These are phyloP conservation scores for Gyrodactylus salaris DNA, from an alignment of 1,140 invertebrate genomes.

Conservation along the genomic window DNA sequence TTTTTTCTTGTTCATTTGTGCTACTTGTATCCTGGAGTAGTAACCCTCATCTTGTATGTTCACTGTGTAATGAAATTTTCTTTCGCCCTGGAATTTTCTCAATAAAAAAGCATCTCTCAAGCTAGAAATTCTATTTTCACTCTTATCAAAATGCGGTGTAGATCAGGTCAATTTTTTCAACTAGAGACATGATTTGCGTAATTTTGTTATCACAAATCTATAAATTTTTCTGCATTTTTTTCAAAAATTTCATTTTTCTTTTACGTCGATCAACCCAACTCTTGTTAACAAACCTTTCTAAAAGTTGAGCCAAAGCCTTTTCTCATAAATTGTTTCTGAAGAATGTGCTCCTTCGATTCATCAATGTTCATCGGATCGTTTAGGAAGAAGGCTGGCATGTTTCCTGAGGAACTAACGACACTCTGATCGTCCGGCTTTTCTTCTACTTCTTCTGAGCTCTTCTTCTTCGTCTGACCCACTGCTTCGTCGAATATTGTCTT, in stretches of 20 bases:
- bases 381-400: neutral
- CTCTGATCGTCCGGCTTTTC: neutral
- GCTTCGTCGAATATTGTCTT: neutral
- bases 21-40: too few species aligned
- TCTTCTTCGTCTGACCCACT: neutral
- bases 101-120: neutral
- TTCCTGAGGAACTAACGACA: neutral
- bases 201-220: neutral
- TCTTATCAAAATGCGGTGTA: neutral
- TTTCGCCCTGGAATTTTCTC: too few species aligned
- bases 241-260: too few species aligned
- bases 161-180: neutral
- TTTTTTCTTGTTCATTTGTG: too few species aligned
- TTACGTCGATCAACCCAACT: too few species aligned
- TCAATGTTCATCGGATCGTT: neutral
- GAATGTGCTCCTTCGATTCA: neutral
- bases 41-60: too few species aligned
- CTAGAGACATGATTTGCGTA: neutral
- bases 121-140: neutral
- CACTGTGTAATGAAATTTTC: too few species aligned
- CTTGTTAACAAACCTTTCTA: neutral
- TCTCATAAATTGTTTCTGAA: neutral
- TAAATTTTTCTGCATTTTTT: neutral
- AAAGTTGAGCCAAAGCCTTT: neutral
- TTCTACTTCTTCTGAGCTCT: neutral